Base-by-base conservation (phyloP, 2,113 vertebrate species). In the Pteronura brasiliensis region DNA sequence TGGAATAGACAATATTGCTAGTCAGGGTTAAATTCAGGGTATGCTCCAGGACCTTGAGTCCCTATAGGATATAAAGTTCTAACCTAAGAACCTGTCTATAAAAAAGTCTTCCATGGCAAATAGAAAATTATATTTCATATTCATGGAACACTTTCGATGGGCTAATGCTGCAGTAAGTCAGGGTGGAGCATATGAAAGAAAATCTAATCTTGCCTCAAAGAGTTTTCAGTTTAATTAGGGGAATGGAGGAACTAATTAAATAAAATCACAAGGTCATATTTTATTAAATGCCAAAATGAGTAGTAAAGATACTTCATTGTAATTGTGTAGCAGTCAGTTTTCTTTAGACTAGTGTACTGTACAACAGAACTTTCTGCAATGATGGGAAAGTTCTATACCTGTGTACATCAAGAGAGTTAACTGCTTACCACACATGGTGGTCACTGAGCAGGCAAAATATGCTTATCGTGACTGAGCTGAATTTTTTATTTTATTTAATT, bases 211-310 rank as follows among this genome's bases (percentile, higher is more conserved):
- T 69, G 69, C 76, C 52, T 93, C 87, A 57, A 61, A 84, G 69
- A 90, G 52, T 93, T 90, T 83, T 49, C 17, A 5, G 7, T 61
- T 87, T 95, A 85, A 49, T 87, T 82, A 88, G 47, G 42, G 34
- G 4, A 72, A 84, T 95, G 67, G 25, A 44, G 63, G 44, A 96
- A 63, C 52, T 90, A 90, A 61, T 90, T 90, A 82, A 71, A 71
- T 84, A 88, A 94, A 93, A 61, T 79, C 76, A 72, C 76, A 88
- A 25, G 57, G 39, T 76, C 90, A 83, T 36, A 88, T 83, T 77
- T 83, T 59, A 91, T 47, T 93, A 92, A 92, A 77, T 63, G 67
- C 55, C 81, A 93, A 93, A 94, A 76, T 83, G 39, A 90, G 6
- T 17, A 87, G 63, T 61, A 89, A 84, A 92, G 81, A n/a, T 76